phyloP scores from a whole-genome alignment of 2,113 vertebrate genomes.

The Pteropus alecto region DNA sequence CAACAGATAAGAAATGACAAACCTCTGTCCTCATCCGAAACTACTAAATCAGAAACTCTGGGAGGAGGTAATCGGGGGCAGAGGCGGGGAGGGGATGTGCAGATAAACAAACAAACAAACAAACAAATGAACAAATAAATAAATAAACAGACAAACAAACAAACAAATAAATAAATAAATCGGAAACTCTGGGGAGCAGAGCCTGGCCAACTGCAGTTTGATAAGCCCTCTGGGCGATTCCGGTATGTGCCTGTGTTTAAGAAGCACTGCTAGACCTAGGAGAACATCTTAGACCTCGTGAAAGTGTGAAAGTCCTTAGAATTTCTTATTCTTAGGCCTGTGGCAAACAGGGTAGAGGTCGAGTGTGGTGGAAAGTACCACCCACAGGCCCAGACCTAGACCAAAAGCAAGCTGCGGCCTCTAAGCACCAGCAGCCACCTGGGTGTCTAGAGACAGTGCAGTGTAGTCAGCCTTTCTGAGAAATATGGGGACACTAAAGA shows the following conservation, averaged over 20 bases:
- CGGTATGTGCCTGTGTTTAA: not conserved
- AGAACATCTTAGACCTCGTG: not conserved
- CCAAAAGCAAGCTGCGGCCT: not conserved
- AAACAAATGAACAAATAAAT: no score
- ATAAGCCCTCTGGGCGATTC: not conserved
- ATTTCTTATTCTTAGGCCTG: not conserved
- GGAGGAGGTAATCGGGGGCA: fast-evolving
- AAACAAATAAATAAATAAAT: not conserved
- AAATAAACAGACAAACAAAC: no score
- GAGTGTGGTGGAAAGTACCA: not conserved
- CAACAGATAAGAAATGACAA: not conserved
- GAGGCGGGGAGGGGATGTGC: no score
- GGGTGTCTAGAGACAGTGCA: not conserved
- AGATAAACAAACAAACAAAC: no score
- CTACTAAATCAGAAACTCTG: not conserved
- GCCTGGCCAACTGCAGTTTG: not conserved
- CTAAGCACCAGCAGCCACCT: not conserved
- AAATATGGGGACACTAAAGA: not conserved
- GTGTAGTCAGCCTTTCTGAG: not conserved
- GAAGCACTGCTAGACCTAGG: not conserved
- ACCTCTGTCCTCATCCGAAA: not conserved
- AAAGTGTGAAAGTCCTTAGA: not conserved
- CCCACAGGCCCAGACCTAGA: not conserved
- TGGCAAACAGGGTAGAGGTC: not conserved
- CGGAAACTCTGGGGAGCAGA: not conserved